Conservation (phyloP, 2,888 invertebrate genomes). For the Drosophila glabriapex region DNA sequence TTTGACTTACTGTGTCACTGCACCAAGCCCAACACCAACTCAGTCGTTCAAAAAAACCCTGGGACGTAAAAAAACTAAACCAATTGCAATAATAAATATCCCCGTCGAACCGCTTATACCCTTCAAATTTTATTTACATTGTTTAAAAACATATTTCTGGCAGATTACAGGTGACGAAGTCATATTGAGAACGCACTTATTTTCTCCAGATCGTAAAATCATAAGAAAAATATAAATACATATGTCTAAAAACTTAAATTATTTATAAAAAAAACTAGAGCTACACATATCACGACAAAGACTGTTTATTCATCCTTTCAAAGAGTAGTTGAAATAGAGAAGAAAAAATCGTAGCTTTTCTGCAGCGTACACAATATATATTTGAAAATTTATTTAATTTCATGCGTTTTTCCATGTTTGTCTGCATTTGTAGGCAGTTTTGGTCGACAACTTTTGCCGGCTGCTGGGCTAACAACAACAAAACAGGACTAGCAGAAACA, state of each 20-base stretch:
- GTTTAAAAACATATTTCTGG: background rate
- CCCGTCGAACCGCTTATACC: background rate
- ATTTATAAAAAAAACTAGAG: background rate
- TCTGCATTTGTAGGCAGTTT: slow-evolving; percentile 78
- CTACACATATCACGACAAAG: background rate
- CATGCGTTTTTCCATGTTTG: slow-evolving; percentile 73
- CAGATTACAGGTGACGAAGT: background rate
- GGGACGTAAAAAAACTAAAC: slow-evolving; percentile 9
- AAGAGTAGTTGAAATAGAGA: slow-evolving; percentile 16
- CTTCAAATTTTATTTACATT: background rate
- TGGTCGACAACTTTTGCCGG: slow-evolving; percentile 70
- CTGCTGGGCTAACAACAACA: slow-evolving; percentile 45
- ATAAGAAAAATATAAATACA: background rate
- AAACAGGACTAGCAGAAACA: slow-evolving; percentile 33
- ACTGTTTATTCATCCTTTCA: background rate
- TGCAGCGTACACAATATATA: slow-evolving; percentile 65
- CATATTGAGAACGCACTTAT: background rate
- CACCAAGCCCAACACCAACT: slow-evolving; percentile 35
- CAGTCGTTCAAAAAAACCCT: slow-evolving; percentile 27
- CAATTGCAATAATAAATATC: background rate
- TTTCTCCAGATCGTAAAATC: background rate
- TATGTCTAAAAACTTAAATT: background rate
- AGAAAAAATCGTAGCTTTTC: slow-evolving; percentile 13
- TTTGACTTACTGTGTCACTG: slow-evolving; percentile 38
- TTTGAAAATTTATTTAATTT: slow-evolving; percentile 81